These are phyloP conservation scores for Pyrochroa serraticornis DNA, from an alignment of 2,888 invertebrate species.

Conservation along the genomic window DNA sequence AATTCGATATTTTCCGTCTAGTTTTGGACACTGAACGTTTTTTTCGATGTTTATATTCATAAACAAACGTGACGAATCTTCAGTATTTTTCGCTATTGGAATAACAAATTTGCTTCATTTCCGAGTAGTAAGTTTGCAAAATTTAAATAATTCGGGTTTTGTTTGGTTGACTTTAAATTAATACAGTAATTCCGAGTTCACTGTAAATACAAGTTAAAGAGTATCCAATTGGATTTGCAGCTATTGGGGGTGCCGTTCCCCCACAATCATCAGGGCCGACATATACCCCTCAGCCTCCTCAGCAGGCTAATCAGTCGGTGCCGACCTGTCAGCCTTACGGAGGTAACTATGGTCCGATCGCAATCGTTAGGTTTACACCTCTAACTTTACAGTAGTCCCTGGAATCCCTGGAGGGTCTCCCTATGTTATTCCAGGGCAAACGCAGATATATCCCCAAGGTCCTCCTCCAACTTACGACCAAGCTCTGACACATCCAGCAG, in stretches of 20 bases:
- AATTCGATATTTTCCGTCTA: neutral
- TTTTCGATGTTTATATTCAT: conserved; percentile 10
- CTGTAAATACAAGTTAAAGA: neutral
- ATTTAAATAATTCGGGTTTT: conserved; percentile 2
- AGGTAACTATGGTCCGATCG: conserved; percentile 45
- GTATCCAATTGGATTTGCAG: conserved; percentile 44
- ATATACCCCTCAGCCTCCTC: conserved; percentile 70
- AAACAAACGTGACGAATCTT: conserved; percentile 18
- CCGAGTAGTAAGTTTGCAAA: neutral
- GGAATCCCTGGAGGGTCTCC: conserved; percentile 54
- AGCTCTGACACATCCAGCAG: conserved; percentile 67
- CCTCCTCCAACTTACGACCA: conserved; percentile 75
- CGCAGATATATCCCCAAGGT: conserved; percentile 71
- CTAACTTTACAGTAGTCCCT: conserved; percentile 50
- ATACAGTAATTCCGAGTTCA: conserved; percentile 2
- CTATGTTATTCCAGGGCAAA: conserved; percentile 60
- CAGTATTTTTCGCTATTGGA: conserved; percentile 14
- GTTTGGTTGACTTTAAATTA: conserved; percentile 27
- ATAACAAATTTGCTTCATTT: conserved; percentile 14
- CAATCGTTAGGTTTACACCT: no score
- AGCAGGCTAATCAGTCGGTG: conserved; percentile 61
- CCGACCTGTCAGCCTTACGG: conserved; percentile 59
- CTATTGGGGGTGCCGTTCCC: conserved; percentile 60
- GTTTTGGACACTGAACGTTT: no score
- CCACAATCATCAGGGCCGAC: conserved; percentile 65